These are phyloP conservation scores for Ailuropoda melanoleuca DNA, from an alignment of 2,113 vertebrate genomes.

Conservation along the genomic window DNA sequence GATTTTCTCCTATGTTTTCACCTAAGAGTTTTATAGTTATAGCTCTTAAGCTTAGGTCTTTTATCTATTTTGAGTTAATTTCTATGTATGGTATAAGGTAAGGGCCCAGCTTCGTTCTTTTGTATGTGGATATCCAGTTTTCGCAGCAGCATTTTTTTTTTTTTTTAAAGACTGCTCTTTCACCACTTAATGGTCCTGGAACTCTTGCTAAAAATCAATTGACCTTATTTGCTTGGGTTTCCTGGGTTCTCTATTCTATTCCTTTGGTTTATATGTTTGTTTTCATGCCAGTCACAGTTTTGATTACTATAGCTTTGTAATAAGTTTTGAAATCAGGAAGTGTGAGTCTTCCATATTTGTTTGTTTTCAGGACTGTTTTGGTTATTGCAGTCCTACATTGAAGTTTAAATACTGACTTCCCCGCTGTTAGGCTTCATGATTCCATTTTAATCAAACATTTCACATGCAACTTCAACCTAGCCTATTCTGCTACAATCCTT, in stretches of 20 bases:
- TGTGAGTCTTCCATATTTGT: background rate
- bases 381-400: background rate
- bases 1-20: background rate
- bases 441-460: background rate
- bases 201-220: background rate
- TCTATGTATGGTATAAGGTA: background rate
- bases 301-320: background rate
- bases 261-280: background rate
- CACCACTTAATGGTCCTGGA: background rate
- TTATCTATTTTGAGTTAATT: background rate
- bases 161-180: background rate
- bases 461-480: background rate
- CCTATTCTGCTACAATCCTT: background rate
- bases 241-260: background rate
- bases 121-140: background rate
- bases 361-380: background rate
- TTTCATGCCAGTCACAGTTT: background rate
- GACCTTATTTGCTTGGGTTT: background rate
- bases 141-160: background rate
- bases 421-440: background rate
- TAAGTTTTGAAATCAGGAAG: background rate
- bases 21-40: background rate
- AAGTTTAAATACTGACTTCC: background rate
- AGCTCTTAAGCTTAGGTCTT: background rate
- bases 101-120: background rate